Evolutionary conservation across 1,140 invertebrate species (phyloP).

Genomic region (Ooceraea biroi): DNA sequence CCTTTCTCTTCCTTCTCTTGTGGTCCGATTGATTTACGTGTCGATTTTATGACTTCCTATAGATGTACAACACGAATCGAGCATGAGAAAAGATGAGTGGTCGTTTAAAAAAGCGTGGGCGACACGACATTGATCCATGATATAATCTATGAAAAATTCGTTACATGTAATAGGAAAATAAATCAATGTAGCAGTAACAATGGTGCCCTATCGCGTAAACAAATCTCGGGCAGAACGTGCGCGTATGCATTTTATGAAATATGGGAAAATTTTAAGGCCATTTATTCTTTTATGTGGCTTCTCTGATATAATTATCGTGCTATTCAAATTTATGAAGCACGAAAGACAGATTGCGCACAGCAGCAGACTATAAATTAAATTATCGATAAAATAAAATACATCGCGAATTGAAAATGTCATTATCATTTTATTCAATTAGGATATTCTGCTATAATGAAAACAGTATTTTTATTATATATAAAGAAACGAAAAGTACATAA

Average conservation of each 20-base stretch:
- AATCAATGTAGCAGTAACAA: constrained; percentile 40
- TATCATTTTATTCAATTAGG: background rate
- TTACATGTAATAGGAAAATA: constrained; percentile 42
- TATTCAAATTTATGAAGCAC: constrained; percentile 5
- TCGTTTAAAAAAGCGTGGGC: constrained; percentile 49
- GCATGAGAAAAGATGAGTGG: constrained; percentile 22
- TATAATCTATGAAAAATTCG: constrained; percentile 50
- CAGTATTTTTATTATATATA: too few species aligned
- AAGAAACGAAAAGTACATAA: too few species aligned
- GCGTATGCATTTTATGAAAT: background rate
- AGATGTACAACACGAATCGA: constrained; percentile 14
- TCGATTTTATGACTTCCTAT: constrained; percentile 33
- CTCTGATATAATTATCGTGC: background rate
- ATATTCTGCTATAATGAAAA: too few species aligned
- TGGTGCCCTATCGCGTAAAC: constrained; percentile 32
- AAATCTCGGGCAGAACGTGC: constrained; percentile 12
- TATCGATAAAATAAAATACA: background rate
- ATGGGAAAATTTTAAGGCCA: background rate
- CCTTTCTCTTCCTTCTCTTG: background rate
- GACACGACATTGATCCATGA: constrained; percentile 39
- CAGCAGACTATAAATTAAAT: background rate
- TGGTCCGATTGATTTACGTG: constrained; percentile 38
- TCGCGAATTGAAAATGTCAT: background rate
- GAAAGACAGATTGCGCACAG: background rate
- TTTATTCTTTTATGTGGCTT: background rate